These are phyloP conservation scores for Varecia variegata DNA, from an alignment of 2,797 vertebrate genomes.

Conservation along the genomic window DNA sequence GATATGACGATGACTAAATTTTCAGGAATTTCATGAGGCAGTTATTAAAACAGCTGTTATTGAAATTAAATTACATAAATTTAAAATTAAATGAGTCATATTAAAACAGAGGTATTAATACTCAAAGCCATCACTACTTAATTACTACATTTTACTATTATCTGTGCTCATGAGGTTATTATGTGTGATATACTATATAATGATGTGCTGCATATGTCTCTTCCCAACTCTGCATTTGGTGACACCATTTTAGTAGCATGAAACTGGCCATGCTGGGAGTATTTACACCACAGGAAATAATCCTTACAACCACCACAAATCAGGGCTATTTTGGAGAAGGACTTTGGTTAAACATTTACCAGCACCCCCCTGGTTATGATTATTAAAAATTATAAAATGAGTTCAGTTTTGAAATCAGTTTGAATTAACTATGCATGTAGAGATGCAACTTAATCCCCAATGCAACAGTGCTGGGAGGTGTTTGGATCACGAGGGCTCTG, in stretches of 20 bases:
- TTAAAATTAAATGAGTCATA: conserved; percentile 15
- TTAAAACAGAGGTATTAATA: not conserved
- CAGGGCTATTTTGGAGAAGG: not conserved
- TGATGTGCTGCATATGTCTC: not conserved
- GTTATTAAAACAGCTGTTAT: conserved; percentile 23
- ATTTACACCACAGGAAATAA: not conserved
- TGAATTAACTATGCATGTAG: conserved; percentile 26
- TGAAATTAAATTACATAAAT: conserved; percentile 23
- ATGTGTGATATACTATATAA: not conserved
- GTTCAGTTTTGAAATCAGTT: conserved; percentile 16
- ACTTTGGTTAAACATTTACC: not conserved
- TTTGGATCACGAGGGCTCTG: not conserved
- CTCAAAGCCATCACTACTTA: not conserved
- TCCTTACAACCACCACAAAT: not conserved
- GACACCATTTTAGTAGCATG: not conserved
- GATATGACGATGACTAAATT: not conserved
- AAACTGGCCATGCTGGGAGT: not conserved
- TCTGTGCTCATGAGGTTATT: not conserved
- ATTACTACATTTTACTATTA: conserved; percentile 9
- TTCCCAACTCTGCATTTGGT: not conserved
- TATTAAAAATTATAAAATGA: conserved; percentile 37
- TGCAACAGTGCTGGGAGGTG: not conserved
- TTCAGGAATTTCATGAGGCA: not conserved
- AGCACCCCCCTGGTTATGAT: not conserved
- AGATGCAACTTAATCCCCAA: not conserved